phyloP scores from a whole-genome alignment of 2,797 vertebrate species.

The Cynopterus sphinx region DNA sequence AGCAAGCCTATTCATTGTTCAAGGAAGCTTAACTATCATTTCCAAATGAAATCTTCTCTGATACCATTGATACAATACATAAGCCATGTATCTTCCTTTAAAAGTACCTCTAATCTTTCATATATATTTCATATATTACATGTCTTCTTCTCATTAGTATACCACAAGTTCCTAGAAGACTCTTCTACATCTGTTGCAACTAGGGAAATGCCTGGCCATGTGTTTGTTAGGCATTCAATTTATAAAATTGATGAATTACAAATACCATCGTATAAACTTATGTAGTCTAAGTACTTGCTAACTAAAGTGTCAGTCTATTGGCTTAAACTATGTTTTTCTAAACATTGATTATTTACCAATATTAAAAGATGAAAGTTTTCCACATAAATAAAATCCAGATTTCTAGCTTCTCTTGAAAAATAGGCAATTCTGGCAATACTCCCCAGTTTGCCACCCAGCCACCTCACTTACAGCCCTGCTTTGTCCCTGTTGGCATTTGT shows the following conservation, averaged over 20 bases:
- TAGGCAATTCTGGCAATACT: neutral
- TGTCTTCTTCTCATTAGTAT: neutral
- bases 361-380: neutral
- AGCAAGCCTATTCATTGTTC: neutral
- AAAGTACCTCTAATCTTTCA: neutral
- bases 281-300: neutral
- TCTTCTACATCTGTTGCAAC: neutral
- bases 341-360: neutral
- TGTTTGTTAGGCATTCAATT: neutral
- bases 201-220: neutral
- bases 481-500: neutral
- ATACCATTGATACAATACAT: neutral
- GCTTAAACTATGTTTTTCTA: neutral
- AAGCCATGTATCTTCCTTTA: neutral
- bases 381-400: conserved; percentile 13
- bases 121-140: neutral
- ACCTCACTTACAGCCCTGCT: neutral
- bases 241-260: conserved; percentile 22
- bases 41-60: neutral
- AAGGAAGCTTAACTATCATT: neutral
- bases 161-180: neutral
- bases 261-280: neutral
- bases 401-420: conserved; percentile 13
- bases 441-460: neutral
- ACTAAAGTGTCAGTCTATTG: neutral